Evolutionary conservation across 2,113 vertebrate genomes (phyloP).

Genomic region (Chrysemys picta): DNA sequence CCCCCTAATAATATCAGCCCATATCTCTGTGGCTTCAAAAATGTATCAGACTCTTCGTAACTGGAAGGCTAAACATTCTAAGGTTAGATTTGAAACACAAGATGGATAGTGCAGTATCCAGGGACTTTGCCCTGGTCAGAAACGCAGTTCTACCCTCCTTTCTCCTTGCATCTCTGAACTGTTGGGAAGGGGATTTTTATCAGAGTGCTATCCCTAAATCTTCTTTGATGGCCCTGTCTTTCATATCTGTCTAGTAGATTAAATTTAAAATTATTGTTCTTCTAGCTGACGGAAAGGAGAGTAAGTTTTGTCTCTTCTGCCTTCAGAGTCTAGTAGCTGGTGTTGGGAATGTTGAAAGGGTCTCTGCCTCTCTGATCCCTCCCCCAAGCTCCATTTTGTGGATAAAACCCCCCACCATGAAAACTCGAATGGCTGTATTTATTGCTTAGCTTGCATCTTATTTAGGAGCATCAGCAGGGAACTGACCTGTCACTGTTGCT

Average conservation of each 20-base stretch:
- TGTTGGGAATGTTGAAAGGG: neutral
- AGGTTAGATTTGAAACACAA: neutral
- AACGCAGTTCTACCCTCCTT: neutral
- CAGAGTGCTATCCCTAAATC: neutral
- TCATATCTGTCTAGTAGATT: neutral
- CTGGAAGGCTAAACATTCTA: neutral
- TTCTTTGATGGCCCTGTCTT: neutral
- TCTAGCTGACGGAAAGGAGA: neutral
- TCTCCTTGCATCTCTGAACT: neutral
- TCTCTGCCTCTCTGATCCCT: neutral
- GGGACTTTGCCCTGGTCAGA: neutral
- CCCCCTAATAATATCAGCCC: neutral
- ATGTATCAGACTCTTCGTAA: neutral
- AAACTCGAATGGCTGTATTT: neutral
- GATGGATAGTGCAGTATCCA: neutral
- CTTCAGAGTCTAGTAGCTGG: neutral
- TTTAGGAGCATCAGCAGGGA: neutral
- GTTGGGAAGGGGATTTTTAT: neutral
- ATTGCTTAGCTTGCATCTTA: neutral
- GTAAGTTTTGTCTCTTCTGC: neutral
- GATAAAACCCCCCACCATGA: neutral
- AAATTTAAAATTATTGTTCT: neutral
- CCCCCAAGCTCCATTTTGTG: neutral
- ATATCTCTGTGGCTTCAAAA: neutral
- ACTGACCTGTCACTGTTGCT: neutral